Base-by-base conservation (phyloP, 1,140 invertebrate genomes). In the Cotesia vestalis region DNA sequence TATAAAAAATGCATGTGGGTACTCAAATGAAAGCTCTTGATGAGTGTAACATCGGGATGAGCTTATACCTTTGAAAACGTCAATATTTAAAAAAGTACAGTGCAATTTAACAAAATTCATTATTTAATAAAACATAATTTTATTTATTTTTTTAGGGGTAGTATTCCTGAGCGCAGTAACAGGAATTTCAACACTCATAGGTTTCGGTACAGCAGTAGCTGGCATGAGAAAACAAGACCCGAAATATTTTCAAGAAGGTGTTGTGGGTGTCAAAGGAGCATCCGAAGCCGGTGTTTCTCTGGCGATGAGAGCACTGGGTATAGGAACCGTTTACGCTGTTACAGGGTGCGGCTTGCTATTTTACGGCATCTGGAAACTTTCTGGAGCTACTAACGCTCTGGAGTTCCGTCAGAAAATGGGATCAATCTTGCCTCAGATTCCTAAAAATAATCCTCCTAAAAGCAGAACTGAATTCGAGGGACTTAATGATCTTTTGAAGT, bases 401-500 rank as follows among this genome's bases (percentile, higher is more conserved):
- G 93, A 94, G 72, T 94, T 95, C 81, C 88, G 92, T 74, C 60
- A 87, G 36, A 93, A 91, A 89, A 91, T 93, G 88, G 93, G 92
- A 17, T 81, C 89, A 4, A 79, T 91, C 11, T 84, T 96, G 74
- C 95, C 95, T 34, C 88, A 83, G 75, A 89, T 96, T 78, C 92
- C 93, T 20, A 95, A 92, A 83, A 94, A 95, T 81, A 87, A 95
- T 85, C 91, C 93, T 57, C 91, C 93, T 9, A 89, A 91, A 80
- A 94, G 94, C 73, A 90, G 95, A 83, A 96, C 94, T 57, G 95
- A 97, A 81, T 97, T 97, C 78, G 91, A 90, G 76, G 92, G 92
- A 73, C 83, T 96, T 1, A 95, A 91, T 76, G 94, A 95, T 87
- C 86, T 96, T 40, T 85, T 96, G 73, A 92, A 89, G 78, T 96